Base-by-base conservation (phyloP, 2,888 invertebrate genomes). In the Dolichomitus sp. region DNA sequence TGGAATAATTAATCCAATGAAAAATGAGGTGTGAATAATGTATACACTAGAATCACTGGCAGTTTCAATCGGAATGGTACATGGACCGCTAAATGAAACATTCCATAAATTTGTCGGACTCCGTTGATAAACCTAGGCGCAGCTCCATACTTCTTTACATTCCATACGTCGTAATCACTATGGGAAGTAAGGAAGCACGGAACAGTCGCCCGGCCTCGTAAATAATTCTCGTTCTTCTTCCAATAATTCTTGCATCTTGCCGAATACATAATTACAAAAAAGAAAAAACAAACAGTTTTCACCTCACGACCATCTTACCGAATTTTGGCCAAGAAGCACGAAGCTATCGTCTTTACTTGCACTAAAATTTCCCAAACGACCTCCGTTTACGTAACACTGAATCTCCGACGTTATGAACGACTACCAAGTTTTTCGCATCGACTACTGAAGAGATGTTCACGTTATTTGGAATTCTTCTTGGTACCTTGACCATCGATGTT, bases 111-210 rank as follows among this genome's bases (percentile, higher is more conserved):
- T 40, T 19, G 42, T 27, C 27, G n/a, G 33, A 61, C 68, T 33
- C 37, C 63, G 66, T 45, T 81, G 91, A 87, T 80, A 83, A 86
- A 88, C 92, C 92, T 88, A 87, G 85, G 89, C 90, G 90, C 92
- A 95, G 96, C 97, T 97, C 97, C 97, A 97, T 97, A 98, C 98
- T 98, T 98, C 98, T 98, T 98, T 98, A 98, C 98, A 98, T 98
- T 98, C 98, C 98, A 98, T 98, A 98, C 95, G 96, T 96, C 94
- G 92, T 95, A 95, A 94, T 94, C 95, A 97, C 97, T 98, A 97
- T 97, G 97, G 97, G 97, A 97, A 97, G 97, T 97, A 97, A 97
- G 97, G 97, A 98, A 98, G 98, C 97, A 98, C 97, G 97, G 97
- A 97, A 97, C 97, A 96, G 95, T 95, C 95, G 95, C 95, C 94